Conservation (phyloP, 1,140 invertebrate species). For the Pseudomyrmex cubaensis region DNA sequence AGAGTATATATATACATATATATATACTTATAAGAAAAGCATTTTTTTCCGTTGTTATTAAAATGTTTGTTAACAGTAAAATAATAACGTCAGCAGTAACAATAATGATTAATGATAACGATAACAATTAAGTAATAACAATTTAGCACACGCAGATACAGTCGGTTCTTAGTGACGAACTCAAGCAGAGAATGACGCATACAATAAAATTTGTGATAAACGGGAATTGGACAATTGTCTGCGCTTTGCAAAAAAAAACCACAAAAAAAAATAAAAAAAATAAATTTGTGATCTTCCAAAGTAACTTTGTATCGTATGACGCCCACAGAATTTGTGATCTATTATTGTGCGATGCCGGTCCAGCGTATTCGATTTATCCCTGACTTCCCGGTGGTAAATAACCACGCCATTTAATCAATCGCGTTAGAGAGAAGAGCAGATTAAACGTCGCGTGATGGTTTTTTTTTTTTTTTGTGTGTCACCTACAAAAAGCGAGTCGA, state of each 20-base stretch:
- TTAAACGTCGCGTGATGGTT: constrained; percentile 27
- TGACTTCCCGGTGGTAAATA: not conserved
- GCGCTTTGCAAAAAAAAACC: constrained; percentile 28
- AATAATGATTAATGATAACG: constrained; percentile 47
- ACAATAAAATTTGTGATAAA: constrained; percentile 61
- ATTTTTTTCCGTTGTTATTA: constrained; percentile 47
- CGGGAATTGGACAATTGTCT: constrained; percentile 44
- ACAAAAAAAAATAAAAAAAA: not conserved
- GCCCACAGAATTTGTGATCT: constrained; percentile 31
- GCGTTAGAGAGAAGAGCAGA: constrained; percentile 7
- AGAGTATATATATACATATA: too few species aligned
- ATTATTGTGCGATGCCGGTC: constrained; percentile 17
- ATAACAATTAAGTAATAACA: constrained; percentile 40
- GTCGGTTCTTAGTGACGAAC: constrained; percentile 21
- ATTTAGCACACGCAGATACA: constrained; percentile 43
- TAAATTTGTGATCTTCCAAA: constrained; percentile 10
- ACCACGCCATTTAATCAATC: constrained; percentile 26
- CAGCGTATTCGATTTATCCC: constrained; percentile 40
- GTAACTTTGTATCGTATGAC: constrained; percentile 40
- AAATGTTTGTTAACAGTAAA: constrained; percentile 20
- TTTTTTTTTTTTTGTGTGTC: constrained; percentile 1
- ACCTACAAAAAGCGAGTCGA: constrained; percentile 19
- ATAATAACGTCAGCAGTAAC: constrained; percentile 49
- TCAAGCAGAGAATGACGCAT: constrained; percentile 30
- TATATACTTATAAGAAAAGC: constrained; percentile 42